A percentile compares a stretch with the other conserved stretches of the same genome.
Evolutionary conservation across 2,113 vertebrate genomes (phyloP).

Genomic region (Protobothrops flavoviridis): DNA sequence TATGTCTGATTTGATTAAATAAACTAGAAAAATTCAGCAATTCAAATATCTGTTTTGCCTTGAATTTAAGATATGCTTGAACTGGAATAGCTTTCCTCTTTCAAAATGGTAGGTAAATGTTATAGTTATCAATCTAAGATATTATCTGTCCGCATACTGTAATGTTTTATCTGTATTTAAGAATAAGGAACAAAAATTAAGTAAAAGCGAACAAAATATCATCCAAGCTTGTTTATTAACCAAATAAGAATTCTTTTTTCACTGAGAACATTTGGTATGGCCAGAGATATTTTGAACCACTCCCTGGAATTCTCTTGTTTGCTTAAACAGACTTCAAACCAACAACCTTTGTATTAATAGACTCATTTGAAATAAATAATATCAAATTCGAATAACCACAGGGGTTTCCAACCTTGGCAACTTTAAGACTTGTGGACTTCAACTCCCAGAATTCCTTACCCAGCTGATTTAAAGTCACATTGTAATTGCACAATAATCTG

Average conservation of each 20-base stretch:
- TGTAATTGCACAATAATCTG: neutral
- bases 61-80: neutral
- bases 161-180: neutral
- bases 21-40: neutral
- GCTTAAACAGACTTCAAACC: neutral
- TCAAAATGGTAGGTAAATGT: neutral
- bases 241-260: neutral
- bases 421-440: neutral
- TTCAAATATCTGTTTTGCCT: neutral
- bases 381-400: neutral
- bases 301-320: neutral
- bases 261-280: neutral
- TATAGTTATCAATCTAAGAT: neutral
- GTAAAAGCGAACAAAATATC: neutral
- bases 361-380: neutral
- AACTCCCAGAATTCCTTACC: neutral
- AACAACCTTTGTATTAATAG: neutral
- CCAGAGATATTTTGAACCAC: neutral
- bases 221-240: neutral
- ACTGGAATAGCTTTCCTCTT: neutral
- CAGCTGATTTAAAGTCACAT: neutral
- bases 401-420: too few relatives aligned
- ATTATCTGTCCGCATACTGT: neutral
- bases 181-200: neutral
- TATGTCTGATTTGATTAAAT: neutral